A percentile compares a stretch with the other conserved stretches of the same genome.
Evolutionary conservation across 2,113 vertebrate genomes (phyloP).

Genomic region (Anguilla rostrata): DNA sequence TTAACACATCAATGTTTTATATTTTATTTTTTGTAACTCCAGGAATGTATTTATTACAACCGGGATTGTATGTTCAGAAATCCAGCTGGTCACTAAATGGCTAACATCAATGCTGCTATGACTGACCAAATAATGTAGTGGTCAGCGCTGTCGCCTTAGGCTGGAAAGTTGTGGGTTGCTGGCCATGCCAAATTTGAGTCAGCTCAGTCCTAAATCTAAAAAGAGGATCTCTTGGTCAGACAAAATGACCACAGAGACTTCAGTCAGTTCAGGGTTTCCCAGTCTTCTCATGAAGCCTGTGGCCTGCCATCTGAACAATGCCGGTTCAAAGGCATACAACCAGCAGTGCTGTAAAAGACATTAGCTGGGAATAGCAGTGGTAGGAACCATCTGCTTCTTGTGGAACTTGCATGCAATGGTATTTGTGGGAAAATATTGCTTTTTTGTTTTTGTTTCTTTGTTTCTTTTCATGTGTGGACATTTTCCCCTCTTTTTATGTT

Average conservation of each 20-base stretch:
- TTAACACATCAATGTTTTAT: conserved; percentile 27
- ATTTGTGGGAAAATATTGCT: conserved; percentile 43
- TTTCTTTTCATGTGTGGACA: conserved; percentile 36
- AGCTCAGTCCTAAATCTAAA: conserved; percentile 55
- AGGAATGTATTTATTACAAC: conserved; percentile 47
- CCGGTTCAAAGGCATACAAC: conserved; percentile 44
- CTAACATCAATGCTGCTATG: conserved; percentile 36
- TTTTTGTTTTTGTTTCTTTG: conserved; percentile 39
- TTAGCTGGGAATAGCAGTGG: conserved; percentile 48
- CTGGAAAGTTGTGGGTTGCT: conserved; percentile 56
- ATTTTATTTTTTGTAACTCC: conserved; percentile 38
- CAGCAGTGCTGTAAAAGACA: conserved; percentile 45
- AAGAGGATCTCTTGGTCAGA: conserved; percentile 51
- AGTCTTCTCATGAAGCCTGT: conserved; percentile 46
- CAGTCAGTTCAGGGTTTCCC: conserved; percentile 50
- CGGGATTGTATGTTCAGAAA: conserved; percentile 40
- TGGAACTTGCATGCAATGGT: conserved; percentile 19
- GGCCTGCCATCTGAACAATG: conserved; percentile 42
- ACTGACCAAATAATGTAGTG: conserved; percentile 53
- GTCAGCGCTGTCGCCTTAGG: conserved; percentile 53
- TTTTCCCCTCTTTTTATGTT: conserved; percentile 25
- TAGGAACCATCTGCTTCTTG: conserved; percentile 35
- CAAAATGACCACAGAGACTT: conserved; percentile 55
- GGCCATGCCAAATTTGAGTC: conserved; percentile 49
- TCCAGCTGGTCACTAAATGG: conserved; percentile 44